Percentiles rank a stretch among this genome's conserved stretches.
phyloP scores from a whole-genome alignment of 2,888 invertebrate genomes.

The Rhimphoctona megacephalus region DNA sequence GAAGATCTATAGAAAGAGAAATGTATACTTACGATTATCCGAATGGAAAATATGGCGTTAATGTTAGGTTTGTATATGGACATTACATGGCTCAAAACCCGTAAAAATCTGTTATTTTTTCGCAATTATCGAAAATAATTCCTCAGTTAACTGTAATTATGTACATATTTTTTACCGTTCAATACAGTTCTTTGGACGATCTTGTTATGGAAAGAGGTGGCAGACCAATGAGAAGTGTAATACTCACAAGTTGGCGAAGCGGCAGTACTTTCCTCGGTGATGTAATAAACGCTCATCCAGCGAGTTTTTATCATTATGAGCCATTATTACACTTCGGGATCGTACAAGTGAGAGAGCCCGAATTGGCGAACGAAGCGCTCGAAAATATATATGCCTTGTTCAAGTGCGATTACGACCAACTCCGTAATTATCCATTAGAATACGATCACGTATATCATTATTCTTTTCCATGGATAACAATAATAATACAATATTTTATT shows the following conservation, averaged over 20 bases:
- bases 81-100: background rate
- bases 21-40: constrained; percentile 88
- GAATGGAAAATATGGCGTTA: constrained; percentile 86
- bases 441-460: background rate
- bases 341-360: constrained; percentile 91
- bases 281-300: constrained; percentile 93
- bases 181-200: constrained; percentile 87
- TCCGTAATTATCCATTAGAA: constrained; percentile 84
- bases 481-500: background rate
- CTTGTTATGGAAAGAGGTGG: constrained; percentile 90
- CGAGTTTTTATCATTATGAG: constrained; percentile 96
- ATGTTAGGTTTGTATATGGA: constrained; percentile 82
- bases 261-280: constrained; percentile 96
- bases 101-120: background rate
- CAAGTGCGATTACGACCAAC: constrained; percentile 90
- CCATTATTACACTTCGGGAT: constrained; percentile 94
- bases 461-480: background rate
- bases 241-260: constrained; percentile 95
- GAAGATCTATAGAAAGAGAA: constrained; percentile 86
- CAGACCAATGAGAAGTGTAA: constrained; percentile 90
- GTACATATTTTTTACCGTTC: background rate
- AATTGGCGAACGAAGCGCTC: constrained; percentile 89
- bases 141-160: background rate
- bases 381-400: constrained; percentile 90
- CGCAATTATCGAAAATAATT: background rate